These are phyloP conservation scores for Lepidochrysops patricia DNA, from an alignment of 2,888 invertebrate species.

Conservation along the genomic window DNA sequence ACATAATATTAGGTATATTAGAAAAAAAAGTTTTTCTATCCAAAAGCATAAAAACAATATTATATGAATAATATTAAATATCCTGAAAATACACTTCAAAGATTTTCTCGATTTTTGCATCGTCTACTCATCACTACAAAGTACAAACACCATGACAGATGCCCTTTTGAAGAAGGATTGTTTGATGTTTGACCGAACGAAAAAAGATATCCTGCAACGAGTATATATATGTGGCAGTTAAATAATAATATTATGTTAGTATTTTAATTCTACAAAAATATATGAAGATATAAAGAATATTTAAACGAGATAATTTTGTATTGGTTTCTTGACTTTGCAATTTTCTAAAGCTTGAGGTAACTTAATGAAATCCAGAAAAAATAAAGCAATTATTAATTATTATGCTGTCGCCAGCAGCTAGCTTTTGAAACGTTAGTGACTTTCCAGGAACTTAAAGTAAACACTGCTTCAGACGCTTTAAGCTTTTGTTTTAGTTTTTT, in stretches of 20 bases:
- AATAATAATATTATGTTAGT: too few relatives aligned
- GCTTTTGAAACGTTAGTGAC: not conserved
- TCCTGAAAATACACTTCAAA: not conserved
- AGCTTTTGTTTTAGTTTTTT: not conserved
- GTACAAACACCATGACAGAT: too few relatives aligned
- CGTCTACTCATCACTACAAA: not conserved
- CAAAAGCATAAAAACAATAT: too few relatives aligned
- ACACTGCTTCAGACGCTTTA: not conserved
- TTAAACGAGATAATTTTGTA: too few relatives aligned
- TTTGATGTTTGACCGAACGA: not conserved
- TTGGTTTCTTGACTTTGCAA: too few relatives aligned
- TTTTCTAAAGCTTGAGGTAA: too few relatives aligned
- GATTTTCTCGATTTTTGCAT: not conserved
- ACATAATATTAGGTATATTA: too few relatives aligned
- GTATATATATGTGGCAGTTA: too few relatives aligned
- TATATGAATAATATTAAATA: too few relatives aligned
- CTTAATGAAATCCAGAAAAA: not conserved
- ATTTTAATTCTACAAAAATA: too few relatives aligned
- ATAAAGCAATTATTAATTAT: not conserved
- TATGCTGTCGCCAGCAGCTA: not conserved
- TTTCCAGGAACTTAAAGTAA: not conserved
- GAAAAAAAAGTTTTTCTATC: too few relatives aligned
- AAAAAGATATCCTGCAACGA: not conserved
- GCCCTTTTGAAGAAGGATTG: not conserved
- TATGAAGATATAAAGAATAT: too few relatives aligned